phyloP scores from a whole-genome alignment of 2,113 vertebrate genomes.

The Salminus brasiliensis region DNA sequence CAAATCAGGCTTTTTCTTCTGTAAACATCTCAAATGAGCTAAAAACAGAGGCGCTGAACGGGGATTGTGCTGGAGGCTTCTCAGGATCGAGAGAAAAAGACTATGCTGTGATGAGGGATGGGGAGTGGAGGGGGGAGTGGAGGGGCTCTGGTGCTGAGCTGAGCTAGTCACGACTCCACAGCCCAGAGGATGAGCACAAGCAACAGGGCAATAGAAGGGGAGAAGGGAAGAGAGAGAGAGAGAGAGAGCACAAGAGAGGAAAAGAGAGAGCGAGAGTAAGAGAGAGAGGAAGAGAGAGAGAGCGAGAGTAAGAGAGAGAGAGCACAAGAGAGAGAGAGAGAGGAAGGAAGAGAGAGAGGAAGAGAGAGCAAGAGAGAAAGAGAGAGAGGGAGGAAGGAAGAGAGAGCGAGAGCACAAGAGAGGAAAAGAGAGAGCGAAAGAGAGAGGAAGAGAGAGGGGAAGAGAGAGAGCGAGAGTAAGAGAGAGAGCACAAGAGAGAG shows the following conservation, averaged over 20 bases:
- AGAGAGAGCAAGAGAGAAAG: not conserved
- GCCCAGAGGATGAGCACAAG: constrained; percentile 66
- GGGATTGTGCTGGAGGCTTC: constrained; percentile 1
- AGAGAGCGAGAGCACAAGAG: constrained; percentile 45
- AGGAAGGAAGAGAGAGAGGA: not conserved
- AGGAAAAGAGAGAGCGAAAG: not conserved
- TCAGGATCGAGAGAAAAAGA: not conserved
- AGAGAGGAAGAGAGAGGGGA: not conserved
- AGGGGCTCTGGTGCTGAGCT: constrained; percentile 43
- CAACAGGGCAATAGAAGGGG: constrained; percentile 60
- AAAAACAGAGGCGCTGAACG: constrained; percentile 12
- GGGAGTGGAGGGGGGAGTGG: not conserved
- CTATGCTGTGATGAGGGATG: not conserved
- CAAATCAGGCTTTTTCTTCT: not conserved
- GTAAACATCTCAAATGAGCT: not conserved
- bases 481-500: not conserved
- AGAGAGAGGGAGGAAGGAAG: too few relatives aligned
- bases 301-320: too few relatives aligned
- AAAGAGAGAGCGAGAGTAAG: not conserved
- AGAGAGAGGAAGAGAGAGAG: too few relatives aligned
- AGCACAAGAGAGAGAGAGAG: too few relatives aligned
- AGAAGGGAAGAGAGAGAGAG: not conserved
- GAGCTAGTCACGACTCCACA: constrained; percentile 72
- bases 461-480: not conserved
- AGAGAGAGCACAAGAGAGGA: not conserved